A percentile compares a stretch with the other conserved stretches of the same genome.
phyloP scores from a whole-genome alignment of 2,797 vertebrate genomes.

The Poeciliopsis gracilis region DNA sequence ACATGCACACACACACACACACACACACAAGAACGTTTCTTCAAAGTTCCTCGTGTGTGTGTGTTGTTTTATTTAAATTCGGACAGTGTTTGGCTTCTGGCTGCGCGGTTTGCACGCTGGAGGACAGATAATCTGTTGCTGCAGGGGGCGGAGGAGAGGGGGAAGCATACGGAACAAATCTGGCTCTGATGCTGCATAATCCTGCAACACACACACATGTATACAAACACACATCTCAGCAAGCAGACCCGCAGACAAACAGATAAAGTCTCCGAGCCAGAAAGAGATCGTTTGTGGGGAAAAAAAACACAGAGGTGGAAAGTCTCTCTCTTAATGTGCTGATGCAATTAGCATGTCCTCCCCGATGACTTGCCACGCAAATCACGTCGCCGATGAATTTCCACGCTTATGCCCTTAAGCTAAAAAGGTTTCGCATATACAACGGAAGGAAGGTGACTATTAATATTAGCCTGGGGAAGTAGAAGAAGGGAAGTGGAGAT shows the following conservation, averaged over 20 bases:
- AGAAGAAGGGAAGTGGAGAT: not conserved
- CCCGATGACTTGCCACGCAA: constrained; percentile 23
- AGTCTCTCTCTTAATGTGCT: constrained; percentile 21
- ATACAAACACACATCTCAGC: constrained; percentile 25
- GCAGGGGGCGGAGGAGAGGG: constrained; percentile 5
- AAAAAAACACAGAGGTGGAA: constrained; percentile 26
- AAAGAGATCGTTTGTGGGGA: constrained; percentile 12
- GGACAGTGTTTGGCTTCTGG: constrained; percentile 35
- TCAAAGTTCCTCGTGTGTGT: constrained; percentile 4
- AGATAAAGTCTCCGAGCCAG: constrained; percentile 31
- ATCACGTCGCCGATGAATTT: not conserved
- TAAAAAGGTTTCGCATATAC: constrained; percentile 1
- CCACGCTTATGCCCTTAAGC: not conserved
- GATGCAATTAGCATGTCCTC: constrained; percentile 28
- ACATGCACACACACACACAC: too few species aligned
- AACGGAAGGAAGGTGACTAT: not conserved
- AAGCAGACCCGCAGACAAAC: constrained; percentile 1
- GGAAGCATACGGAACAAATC: constrained; percentile 71
- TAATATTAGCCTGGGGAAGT: not conserved
- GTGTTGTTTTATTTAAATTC: constrained; percentile 31
- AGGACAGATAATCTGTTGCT: constrained; percentile 64
- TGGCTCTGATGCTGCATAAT: constrained; percentile 67
- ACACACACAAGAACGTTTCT: not conserved
- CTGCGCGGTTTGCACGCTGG: constrained; percentile 41
- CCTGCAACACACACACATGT: constrained; percentile 38